Conservation (phyloP, 2,113 vertebrate species). For the Takifugu flavidus region DNA sequence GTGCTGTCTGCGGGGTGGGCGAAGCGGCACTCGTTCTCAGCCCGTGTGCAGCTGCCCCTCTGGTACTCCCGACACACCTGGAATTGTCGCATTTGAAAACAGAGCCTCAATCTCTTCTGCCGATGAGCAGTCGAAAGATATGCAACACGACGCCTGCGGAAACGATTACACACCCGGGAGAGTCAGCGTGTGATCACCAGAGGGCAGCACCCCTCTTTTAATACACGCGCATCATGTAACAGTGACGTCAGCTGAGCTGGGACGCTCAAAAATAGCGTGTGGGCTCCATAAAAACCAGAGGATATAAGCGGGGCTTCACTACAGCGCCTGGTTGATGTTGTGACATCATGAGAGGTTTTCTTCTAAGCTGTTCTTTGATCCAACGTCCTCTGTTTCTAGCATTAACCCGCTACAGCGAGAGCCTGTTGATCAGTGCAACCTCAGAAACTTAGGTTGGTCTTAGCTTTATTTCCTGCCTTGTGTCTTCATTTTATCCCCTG, state of each 20-base stretch:
- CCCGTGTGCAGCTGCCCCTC: constrained; percentile 94
- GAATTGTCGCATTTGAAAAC: not conserved
- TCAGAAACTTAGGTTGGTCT: too few species aligned
- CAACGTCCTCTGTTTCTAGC: too few species aligned
- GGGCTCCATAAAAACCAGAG: not conserved
- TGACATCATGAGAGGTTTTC: not conserved
- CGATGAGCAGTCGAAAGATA: not conserved
- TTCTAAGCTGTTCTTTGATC: too few species aligned
- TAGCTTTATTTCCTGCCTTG: too few species aligned
- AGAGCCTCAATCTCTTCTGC: not conserved
- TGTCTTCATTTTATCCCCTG: too few species aligned
- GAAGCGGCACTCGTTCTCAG: constrained; percentile 94
- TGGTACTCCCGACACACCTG: constrained; percentile 98
- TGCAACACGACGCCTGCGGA: not conserved
- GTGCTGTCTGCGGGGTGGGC: constrained; percentile 95
- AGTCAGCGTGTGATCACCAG: constrained; percentile 53
- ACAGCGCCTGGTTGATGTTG: not conserved
- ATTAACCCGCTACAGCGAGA: too few species aligned
- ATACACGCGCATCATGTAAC: not conserved
- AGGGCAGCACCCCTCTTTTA: constrained; percentile 62
- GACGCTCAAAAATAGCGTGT: not conserved
- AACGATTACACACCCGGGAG: too few species aligned
- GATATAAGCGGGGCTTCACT: not conserved
- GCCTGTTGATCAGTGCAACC: too few species aligned
- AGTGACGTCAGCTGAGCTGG: not conserved